Base-by-base conservation (phyloP, 2,888 invertebrate species). In the Amiota communis region DNA sequence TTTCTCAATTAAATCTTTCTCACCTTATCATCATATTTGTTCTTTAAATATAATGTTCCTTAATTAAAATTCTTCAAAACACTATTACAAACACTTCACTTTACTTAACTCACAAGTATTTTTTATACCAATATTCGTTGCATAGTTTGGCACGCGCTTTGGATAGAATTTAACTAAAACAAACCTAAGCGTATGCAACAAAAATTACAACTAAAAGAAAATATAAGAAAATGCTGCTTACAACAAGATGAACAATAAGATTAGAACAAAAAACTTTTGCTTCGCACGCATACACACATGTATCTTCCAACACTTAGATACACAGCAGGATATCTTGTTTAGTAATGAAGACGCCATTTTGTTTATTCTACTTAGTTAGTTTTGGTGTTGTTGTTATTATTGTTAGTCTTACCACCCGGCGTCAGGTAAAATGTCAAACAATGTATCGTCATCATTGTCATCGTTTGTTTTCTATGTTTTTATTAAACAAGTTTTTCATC, bases 391-490 rank as follows among this genome's bases (percentile, higher is more conserved):
- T 36, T 10, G 47, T 46, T n/a, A 72, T 75, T 77, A 6, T 77
- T 77, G 77, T 79, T 81, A 75, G 71, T 68, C 72, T 36, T 77
- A 76, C 82, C 82, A 80, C 81, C 81, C 76, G 76, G 76, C 57
- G 81, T 2, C 77, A 82, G 82, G 80, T 80, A 76, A 79, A 73
- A 70, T n/a, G 46, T 36, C 46, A 13, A 13, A 63, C 63, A 36
- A n/a, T 63, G 17, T 63, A 36, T 36, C 2, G 36, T 36, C 23
- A 3, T 23, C 23, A 3, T 23, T 23, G 23, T 23, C 36, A 36
- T 36, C 36, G 36, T 36, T 36, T 36, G 36, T 6, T 36, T 6
- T 2, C 36, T 6, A 36, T 36, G 36, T 36, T 2, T 36, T 36
- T 36, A 36, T 36, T 2, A 36, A 36, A 36, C 2, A 2, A 36